Conservation (phyloP, 1,140 invertebrate genomes). For the Leptopilina clavipes region DNA sequence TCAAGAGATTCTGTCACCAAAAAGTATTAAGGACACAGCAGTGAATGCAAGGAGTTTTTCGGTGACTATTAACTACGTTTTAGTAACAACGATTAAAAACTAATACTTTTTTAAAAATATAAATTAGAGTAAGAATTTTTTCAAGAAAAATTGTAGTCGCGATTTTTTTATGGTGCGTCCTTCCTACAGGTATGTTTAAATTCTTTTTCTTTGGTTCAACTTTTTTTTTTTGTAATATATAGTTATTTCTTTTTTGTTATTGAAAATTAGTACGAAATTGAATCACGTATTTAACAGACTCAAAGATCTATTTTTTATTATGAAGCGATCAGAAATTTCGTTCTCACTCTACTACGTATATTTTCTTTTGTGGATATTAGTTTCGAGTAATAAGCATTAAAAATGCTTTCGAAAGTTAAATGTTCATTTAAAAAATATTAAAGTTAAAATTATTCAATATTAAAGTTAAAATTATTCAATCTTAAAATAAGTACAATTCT, state of each 20-base stretch:
- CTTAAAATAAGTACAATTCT: not conserved
- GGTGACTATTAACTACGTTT: constrained; percentile 74
- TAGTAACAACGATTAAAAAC: constrained; percentile 45
- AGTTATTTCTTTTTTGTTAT: not conserved
- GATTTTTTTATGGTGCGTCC: constrained; percentile 5
- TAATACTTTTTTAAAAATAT: not conserved
- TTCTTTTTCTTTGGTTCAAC: not conserved
- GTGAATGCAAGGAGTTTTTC: constrained; percentile 74
- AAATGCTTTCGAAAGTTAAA: too few relatives aligned
- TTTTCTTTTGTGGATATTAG: constrained; percentile 26
- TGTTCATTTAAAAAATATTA: too few relatives aligned
- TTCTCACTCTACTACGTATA: constrained; percentile 24
- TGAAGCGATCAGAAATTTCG: constrained; percentile 21
- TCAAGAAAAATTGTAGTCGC: not conserved
- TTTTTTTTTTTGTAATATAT: not conserved
- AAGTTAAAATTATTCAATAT: too few relatives aligned
- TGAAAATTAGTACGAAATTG: not conserved
- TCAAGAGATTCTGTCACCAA: constrained; percentile 77
- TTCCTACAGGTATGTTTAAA: not conserved
- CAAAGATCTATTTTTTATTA: constrained; percentile 23
- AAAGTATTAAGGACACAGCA: constrained; percentile 74
- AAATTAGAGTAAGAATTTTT: not conserved
- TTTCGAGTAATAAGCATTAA: not conserved
- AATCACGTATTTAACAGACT: not conserved
- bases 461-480: too few relatives aligned